phyloP scores from a whole-genome alignment of 2,888 invertebrate genomes.

The Achlya flavicornis region DNA sequence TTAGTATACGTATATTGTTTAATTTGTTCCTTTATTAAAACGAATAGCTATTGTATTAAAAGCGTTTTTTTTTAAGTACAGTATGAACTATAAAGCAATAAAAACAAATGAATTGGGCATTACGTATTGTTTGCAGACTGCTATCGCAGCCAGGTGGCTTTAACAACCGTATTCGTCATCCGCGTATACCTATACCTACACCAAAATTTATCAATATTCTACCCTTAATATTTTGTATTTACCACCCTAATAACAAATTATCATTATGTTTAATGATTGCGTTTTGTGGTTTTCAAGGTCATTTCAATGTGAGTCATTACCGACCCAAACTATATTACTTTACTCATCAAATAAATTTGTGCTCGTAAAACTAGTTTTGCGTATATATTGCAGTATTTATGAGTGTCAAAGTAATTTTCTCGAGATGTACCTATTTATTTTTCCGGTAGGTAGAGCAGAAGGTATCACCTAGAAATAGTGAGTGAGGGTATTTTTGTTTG shows the following conservation, averaged over 20 bases:
- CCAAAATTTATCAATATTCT: slow-evolving; percentile 71
- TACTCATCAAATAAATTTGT: not conserved
- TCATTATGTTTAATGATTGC: slow-evolving; percentile 44
- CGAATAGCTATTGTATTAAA: not conserved
- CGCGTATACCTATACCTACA: slow-evolving; percentile 45
- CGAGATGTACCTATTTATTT: not conserved
- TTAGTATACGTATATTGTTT: no score
- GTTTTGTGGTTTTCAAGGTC: slow-evolving; percentile 26
- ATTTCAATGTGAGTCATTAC: not conserved
- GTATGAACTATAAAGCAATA: not conserved
- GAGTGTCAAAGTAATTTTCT: not conserved
- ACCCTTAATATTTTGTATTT: slow-evolving; percentile 56
- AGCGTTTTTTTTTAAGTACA: not conserved
- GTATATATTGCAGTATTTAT: not conserved
- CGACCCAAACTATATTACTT: not conserved
- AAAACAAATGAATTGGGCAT: slow-evolving; percentile 18
- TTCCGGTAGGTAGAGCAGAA: slow-evolving; percentile 34
- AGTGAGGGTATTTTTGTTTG: slow-evolving; percentile 70
- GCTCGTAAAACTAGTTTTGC: not conserved
- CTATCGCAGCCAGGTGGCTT: slow-evolving; percentile 69
- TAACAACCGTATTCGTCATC: slow-evolving; percentile 77
- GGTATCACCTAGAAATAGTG: slow-evolving; percentile 68
- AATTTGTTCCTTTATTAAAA: not conserved
- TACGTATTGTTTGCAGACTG: slow-evolving; percentile 56
- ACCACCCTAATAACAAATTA: slow-evolving; percentile 24